Evolutionary conservation across 2,888 invertebrate species (phyloP).

Genomic region (Lithophane ornitopus): DNA sequence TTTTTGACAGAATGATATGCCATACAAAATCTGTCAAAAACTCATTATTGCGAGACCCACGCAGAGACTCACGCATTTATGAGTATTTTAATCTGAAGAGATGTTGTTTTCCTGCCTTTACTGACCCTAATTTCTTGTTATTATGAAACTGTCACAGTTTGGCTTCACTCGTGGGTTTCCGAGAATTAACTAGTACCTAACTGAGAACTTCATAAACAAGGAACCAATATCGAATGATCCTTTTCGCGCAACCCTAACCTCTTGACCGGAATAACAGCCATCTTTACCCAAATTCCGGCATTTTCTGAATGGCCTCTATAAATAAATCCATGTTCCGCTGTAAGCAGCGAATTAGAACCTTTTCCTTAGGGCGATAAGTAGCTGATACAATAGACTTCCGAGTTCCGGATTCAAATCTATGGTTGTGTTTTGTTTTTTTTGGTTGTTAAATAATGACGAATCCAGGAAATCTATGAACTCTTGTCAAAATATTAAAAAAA

Average conservation of each 20-base stretch:
- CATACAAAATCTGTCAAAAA: no score
- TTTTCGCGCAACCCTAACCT: not conserved
- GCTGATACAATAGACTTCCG: constrained; percentile 24
- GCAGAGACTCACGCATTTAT: no score
- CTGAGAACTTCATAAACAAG: not conserved
- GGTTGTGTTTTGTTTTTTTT: not conserved
- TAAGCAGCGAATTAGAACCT: constrained; percentile 53
- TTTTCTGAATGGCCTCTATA: constrained; percentile 40
- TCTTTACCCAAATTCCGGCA: constrained; percentile 38
- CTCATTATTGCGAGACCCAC: no score
- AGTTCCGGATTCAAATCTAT: constrained; percentile 22
- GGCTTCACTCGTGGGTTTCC: not conserved
- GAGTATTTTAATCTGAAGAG: not conserved
- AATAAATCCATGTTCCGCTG: constrained; percentile 54
- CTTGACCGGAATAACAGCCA: constrained; percentile 36
- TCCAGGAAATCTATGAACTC: not conserved
- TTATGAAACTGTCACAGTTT: not conserved
- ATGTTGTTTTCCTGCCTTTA: not conserved
- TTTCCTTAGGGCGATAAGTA: constrained; percentile 48
- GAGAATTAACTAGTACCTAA: not conserved
- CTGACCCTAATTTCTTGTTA: not conserved
- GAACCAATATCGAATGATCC: constrained; percentile 10
- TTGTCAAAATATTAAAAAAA: not conserved
- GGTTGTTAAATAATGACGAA: not conserved
- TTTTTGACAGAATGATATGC: no score